Base-by-base conservation (phyloP, 2,797 vertebrate species). In the Enteromius thamalakanensis region DNA sequence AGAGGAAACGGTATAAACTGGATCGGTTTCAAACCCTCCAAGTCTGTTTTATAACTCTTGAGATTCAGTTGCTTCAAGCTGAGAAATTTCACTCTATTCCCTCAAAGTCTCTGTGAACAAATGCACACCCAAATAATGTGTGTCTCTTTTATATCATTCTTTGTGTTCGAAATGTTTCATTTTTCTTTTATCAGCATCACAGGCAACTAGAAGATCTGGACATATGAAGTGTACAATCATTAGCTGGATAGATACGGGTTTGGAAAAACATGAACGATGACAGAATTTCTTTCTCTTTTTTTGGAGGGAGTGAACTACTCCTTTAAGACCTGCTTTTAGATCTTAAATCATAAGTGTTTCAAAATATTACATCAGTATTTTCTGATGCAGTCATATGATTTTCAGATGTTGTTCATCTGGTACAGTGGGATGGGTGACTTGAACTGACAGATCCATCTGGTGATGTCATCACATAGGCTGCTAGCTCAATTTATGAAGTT, bases 331-430 rank as follows among this genome's bases (percentile, higher is more conserved):
- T 14, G 29, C 12, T 55, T 75, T 29, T 45, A 74, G 37, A 34
- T 67, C 42, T 76, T 55, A 21, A 75, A 68, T 64, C n/a, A 64
- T 55, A 3, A 51, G 53, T 80, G 70, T 84, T 81, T 79, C 32
- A 69, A 58, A 85, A 45, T 80, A 76, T 81, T 86, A 83, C 62
- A 78, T 82, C 70, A 84, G 34, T 7, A 40, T 80, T 55, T 75
- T 79, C 71, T 77, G 78, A 34, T 47, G 62, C 80, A 74, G 58
- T 53, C 32, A 15, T 53, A 71, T n/a, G 53, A 51, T 55, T 34
- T 86, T 69, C 19, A 60, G 60, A 51, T 45, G 62, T 80, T 47
- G 67, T 71, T 65, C 62, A 69, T 71, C 40, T 65, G 8, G 26
- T 74, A 42, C 17, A 69, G 49, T 58, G 23, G 34, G 60, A 78